A percentile compares a stretch with the other conserved stretches of the same genome.
phyloP scores from a whole-genome alignment of 2,888 invertebrate genomes.

The Crossocerus cetratus region DNA sequence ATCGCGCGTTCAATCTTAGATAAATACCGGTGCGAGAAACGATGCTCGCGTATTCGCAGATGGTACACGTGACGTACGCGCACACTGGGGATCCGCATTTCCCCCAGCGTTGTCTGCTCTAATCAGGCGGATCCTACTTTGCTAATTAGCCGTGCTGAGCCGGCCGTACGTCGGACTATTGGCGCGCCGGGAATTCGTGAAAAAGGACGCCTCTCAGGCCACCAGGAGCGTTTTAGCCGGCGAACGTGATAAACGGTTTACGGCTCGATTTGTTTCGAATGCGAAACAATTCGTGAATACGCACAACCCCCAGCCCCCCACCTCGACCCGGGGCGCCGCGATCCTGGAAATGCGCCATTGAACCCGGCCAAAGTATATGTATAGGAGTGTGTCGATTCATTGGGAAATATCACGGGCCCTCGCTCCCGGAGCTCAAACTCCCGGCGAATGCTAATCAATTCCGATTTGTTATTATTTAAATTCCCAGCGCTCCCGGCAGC shows the following conservation, averaged over 20 bases:
- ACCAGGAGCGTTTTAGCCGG: background rate
- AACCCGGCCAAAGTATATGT: background rate
- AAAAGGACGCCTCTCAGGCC: background rate
- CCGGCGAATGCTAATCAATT: background rate
- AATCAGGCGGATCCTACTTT: slow-evolving; percentile 20
- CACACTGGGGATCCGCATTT: slow-evolving; percentile 17
- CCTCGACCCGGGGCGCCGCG: too few relatives aligned
- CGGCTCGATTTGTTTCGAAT: slow-evolving; percentile 18
- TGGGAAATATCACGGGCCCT: background rate
- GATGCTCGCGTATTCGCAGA: too few relatives aligned
- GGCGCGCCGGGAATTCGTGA: background rate
- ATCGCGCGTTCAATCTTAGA: too few relatives aligned
- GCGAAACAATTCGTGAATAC: slow-evolving; percentile 33
- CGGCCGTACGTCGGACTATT: slow-evolving; percentile 8
- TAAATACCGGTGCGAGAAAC: too few relatives aligned
- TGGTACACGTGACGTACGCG: too few relatives aligned
- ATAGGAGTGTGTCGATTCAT: background rate
- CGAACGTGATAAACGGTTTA: slow-evolving; percentile 17
- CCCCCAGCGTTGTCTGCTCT: slow-evolving; percentile 2
- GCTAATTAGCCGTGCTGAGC: slow-evolving; percentile 12
- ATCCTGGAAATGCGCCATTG: background rate
- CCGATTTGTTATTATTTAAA: slow-evolving; percentile 1
- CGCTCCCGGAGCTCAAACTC: background rate
- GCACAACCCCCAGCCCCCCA: background rate
- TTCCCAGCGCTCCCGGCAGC: too few relatives aligned